Conservation (phyloP, 2,113 vertebrate species). For the Ceyx cyanopectus region DNA sequence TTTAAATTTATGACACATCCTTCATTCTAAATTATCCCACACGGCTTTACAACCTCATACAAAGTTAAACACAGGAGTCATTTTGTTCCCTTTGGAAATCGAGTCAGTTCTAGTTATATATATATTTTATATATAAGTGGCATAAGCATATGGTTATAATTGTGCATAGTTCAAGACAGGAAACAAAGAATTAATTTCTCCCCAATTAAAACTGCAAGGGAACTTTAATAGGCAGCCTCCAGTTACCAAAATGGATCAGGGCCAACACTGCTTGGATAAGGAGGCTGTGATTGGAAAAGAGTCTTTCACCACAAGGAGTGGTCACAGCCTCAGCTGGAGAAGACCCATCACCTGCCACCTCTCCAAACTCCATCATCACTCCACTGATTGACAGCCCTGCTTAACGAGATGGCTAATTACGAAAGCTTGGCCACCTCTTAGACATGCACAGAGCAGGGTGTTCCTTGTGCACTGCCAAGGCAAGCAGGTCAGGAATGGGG, state of each 20-base stretch:
- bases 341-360: neutral
- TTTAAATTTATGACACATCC: conserved; percentile 29
- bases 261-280: neutral
- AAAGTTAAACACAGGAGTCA: conserved; percentile 24
- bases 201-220: conserved; percentile 16
- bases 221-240: neutral
- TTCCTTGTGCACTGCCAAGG: neutral
- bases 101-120: neutral
- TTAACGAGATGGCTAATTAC: neutral
- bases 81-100: conserved; percentile 37
- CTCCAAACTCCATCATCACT: neutral
- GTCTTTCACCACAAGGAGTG: neutral
- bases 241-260: neutral
- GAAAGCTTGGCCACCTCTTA: neutral
- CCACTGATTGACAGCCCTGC: neutral
- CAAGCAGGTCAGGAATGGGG: neutral
- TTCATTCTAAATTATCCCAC: neutral
- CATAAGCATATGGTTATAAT: conserved; percentile 34
- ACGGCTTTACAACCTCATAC: conserved; percentile 16
- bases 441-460: neutral
- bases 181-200: conserved; percentile 28
- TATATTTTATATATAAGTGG: neutral
- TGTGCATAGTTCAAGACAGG: conserved; percentile 13
- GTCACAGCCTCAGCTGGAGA: neutral
- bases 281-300: neutral